phyloP scores from a whole-genome alignment of 2,888 invertebrate species.

The Athalia cordata region DNA sequence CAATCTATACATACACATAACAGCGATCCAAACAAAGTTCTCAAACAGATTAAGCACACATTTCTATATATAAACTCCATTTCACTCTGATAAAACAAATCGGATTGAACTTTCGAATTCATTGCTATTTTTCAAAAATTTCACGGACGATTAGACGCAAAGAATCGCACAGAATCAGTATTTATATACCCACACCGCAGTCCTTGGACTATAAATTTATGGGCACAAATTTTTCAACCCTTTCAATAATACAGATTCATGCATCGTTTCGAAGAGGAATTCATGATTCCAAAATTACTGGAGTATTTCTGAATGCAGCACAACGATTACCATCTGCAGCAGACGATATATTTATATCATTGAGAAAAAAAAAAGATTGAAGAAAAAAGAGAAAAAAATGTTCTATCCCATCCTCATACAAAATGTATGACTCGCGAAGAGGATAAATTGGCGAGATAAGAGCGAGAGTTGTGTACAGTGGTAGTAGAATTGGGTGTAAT shows the following conservation, averaged over 20 bases:
- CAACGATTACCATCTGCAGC: neutral
- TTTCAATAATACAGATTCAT: neutral
- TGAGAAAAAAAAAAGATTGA: too few relatives aligned
- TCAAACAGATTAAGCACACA: too few relatives aligned
- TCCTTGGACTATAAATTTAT: slow-evolving; percentile 13
- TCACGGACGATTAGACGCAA: slow-evolving; percentile 27
- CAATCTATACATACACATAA: too few relatives aligned
- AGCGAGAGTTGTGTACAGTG: too few relatives aligned
- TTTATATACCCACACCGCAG: neutral
- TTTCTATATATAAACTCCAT: neutral
- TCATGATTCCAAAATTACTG: slow-evolving; percentile 10
- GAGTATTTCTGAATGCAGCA: too few relatives aligned
- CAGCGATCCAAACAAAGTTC: too few relatives aligned
- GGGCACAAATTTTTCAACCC: slow-evolving; percentile 23
- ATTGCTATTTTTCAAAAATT: slow-evolving; percentile 36
- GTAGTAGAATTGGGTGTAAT: neutral
- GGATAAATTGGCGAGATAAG: too few relatives aligned
- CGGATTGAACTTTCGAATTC: neutral
- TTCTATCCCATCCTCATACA: too few relatives aligned
- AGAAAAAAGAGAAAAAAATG: neutral
- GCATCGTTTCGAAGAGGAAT: neutral
- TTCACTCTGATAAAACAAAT: neutral
- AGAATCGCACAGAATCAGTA: slow-evolving; percentile 24
- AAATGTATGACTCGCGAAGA: too few relatives aligned
- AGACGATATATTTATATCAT: neutral